Percentiles rank a stretch among this genome's conserved stretches.
Evolutionary conservation across 2,797 vertebrate genomes (phyloP).

Genomic region (Novumbra hubbsi): DNA sequence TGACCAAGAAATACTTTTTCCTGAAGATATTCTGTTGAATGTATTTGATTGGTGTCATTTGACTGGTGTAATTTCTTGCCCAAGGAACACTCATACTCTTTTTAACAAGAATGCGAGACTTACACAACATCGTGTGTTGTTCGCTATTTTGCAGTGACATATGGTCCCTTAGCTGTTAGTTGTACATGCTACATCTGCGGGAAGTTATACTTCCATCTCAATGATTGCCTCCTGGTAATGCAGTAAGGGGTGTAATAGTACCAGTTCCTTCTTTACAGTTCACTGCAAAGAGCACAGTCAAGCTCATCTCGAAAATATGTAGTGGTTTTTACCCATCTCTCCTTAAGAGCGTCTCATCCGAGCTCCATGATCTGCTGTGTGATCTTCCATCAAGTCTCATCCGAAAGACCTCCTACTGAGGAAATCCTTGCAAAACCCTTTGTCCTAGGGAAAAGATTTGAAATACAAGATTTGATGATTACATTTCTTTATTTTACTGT

Average conservation of each 20-base stretch:
- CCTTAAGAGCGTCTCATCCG: neutral
- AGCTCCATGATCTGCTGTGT: slow-evolving; percentile 11
- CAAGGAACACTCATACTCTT: too few species aligned
- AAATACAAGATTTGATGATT: neutral
- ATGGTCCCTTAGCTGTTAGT: slow-evolving; percentile 14
- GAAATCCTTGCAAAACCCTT: slow-evolving; percentile 17
- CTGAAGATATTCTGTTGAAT: too few species aligned
- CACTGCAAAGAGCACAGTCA: neutral
- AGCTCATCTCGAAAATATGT: neutral
- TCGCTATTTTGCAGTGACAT: too few species aligned
- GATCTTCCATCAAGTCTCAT: slow-evolving; percentile 12
- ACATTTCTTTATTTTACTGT: neutral
- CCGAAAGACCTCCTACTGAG: neutral
- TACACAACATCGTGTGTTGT: neutral
- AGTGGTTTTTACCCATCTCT: neutral
- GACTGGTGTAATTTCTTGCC: too few species aligned
- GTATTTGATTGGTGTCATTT: too few species aligned
- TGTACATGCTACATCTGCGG: slow-evolving; percentile 22
- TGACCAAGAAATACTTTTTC: too few species aligned
- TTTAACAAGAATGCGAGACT: neutral
- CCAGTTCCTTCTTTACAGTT: slow-evolving; percentile 17
- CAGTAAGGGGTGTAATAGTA: too few species aligned
- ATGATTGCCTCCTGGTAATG: neutral
- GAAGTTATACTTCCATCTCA: slow-evolving; percentile 3
- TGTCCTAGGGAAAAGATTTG: slow-evolving; percentile 9